Evolutionary conservation across 2,888 invertebrate genomes (phyloP), one percentile per base, ranked within the genome.

Genomic region (Agrilus cyanescens): DNA sequence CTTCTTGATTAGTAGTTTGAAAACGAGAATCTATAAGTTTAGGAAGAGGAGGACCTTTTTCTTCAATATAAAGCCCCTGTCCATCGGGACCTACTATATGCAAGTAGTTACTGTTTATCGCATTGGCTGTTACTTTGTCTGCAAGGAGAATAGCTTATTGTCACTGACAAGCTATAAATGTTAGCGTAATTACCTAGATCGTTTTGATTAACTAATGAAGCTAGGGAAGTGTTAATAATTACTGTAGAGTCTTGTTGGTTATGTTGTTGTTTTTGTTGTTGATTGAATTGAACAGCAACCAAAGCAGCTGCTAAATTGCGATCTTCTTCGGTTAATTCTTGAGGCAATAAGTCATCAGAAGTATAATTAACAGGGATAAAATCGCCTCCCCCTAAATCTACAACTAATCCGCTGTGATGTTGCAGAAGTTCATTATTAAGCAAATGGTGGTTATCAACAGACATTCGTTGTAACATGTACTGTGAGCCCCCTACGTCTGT

Each of bases 231-330:
- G 42, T 52, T 56, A 29, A 56, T 54, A 41, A 56, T 53, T 43
- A 55, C 55, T 4, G 55, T 46, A 12, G 45, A 40, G 40, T 57
- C 55, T 47, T 65, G 64, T 44, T 65, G 62, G 6, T 63, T 44
- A 45, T 72, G 73, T 44, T 74, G 74, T 32, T 75, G 73, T 48
- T 76, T 74, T 47, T 75, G 75, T 46, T 76, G 75, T 41, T 76
- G 75, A 41, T 71, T 74, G 12, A 76, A 60, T 53, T 78, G 77
- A 3, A 77, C 76, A 7, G 76, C 76, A 13, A 77, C 76, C 40
- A 78, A 59, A 16, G 77, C 76, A 30, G 76, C 75, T 4, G 76
- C 77, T 45, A 78, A 60, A 58, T 73, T 70, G 40, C 75, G 63
- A 53, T 77, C 77, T 53, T 78, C 77, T 59, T 78, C 73, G 8